Evolutionary conservation across 2,888 invertebrate genomes (phyloP).

Genomic region (Drosophila buzzatii): DNA sequence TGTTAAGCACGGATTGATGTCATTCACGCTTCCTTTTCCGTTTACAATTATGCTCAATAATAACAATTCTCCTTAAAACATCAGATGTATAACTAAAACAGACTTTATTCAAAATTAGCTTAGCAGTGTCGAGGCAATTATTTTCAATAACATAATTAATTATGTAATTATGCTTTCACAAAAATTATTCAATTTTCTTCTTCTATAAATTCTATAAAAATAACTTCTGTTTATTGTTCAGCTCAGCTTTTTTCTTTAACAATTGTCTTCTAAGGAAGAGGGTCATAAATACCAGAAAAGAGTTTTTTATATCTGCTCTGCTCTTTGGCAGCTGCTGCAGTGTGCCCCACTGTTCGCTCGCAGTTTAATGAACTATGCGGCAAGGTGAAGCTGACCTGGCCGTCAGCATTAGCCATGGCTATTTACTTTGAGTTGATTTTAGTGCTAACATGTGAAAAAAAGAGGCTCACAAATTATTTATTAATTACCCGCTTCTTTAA

Average conservation of each 20-base stretch:
- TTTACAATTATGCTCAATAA: no score
- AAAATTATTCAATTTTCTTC: background rate
- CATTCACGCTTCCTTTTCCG: no score
- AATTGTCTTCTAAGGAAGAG: slow-evolving; percentile 39
- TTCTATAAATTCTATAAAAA: slow-evolving; percentile 5
- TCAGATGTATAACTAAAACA: no score
- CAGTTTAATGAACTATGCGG: slow-evolving; percentile 68
- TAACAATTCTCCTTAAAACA: no score
- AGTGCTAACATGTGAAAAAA: slow-evolving; percentile 62
- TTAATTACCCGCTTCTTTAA: slow-evolving; percentile 62
- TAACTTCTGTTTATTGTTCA: slow-evolving; percentile 43
- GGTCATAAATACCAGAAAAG: slow-evolving; percentile 45
- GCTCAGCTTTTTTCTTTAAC: background rate
- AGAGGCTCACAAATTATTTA: slow-evolving; percentile 73
- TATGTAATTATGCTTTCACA: background rate
- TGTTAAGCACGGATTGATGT: no score
- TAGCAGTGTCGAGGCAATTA: no score
- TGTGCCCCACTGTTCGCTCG: slow-evolving; percentile 25
- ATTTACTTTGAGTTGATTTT: slow-evolving; percentile 61
- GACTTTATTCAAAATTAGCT: no score
- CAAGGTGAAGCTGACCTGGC: slow-evolving; percentile 6
- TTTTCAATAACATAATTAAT: background rate
- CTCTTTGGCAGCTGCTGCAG: slow-evolving; percentile 15
- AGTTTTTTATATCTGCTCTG: background rate
- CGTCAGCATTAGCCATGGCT: slow-evolving; percentile 63